Percentiles rank a stretch among this genome's conserved stretches.
Conservation (phyloP, 2,797 vertebrate species). For the Enteromius viviparus region DNA sequence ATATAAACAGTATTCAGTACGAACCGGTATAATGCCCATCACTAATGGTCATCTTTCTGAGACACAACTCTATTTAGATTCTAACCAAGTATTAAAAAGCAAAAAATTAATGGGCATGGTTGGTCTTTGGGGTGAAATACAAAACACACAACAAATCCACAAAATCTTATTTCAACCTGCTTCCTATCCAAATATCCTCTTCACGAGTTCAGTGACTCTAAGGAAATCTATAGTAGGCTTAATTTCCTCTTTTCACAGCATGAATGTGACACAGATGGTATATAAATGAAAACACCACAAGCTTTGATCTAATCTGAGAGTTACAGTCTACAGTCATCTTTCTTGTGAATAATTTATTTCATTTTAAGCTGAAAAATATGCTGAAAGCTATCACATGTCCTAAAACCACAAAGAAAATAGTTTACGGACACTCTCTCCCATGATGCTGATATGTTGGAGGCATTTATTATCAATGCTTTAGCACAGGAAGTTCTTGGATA, state of each 20-base stretch:
- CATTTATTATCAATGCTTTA: conserved; percentile 16
- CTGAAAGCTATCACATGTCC: conserved; percentile 12
- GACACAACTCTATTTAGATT: neutral
- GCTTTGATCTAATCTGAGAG: conserved; percentile 47
- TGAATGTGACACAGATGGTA: conserved; percentile 30
- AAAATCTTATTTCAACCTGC: conserved; percentile 9
- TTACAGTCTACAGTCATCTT: conserved; percentile 6
- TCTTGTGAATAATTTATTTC: conserved; percentile 29
- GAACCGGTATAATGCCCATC: too few species aligned
- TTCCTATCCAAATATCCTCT: neutral
- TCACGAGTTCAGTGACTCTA: neutral
- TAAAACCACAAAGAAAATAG: neutral
- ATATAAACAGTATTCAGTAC: too few species aligned
- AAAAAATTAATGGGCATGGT: neutral
- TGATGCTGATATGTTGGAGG: conserved; percentile 24
- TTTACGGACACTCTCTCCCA: neutral
- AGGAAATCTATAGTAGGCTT: conserved; percentile 18
- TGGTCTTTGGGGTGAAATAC: neutral
- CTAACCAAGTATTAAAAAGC: neutral
- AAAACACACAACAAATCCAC: neutral
- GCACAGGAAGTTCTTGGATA: conserved; percentile 9
- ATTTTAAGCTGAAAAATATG: conserved; percentile 34
- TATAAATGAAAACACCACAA: conserved; percentile 29
- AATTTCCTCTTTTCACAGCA: conserved; percentile 30
- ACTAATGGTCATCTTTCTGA: too few species aligned